Evolutionary conservation across 2,113 vertebrate genomes (phyloP), one percentile per base, ranked within the genome.

Genomic region (Amia ocellicauda): DNA sequence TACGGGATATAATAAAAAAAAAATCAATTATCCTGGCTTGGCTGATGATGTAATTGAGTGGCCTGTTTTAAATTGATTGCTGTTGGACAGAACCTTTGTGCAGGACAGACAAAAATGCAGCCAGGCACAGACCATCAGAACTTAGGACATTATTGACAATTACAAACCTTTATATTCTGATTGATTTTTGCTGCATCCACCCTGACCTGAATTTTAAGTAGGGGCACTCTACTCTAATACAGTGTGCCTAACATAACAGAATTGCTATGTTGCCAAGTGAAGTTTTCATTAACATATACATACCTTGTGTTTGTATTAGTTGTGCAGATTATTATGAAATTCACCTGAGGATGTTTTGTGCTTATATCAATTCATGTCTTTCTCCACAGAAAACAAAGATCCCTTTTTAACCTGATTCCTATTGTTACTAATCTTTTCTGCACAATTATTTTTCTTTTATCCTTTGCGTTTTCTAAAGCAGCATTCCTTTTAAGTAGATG

Each of bases 11-110:
- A 11, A 26, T 58, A 62, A 45, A 65, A 68, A 70, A 69, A 63
- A 63, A 68, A 82, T 86, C 72, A 80, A 81, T 82, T 78, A 76
- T 66, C 47, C 29, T 36, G 67, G 68, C 71, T 63, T 72, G 74
- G 53, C 58, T 75, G 70, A 75, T 73, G 64, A 75, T 58, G 58
- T 69, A 65, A 72, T 72, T 70, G 71, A 81, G 67, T 78, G 62
- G 74, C 80, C 74, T 77, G 61, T 70, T 7, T 7, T 24, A 54
- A 54, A 54, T 54, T 54, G 22, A 54, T 54, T 54, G 24, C 51
- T 22, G 22, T 54, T 54, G 11, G n/a, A 54, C 8, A 24, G 20
- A 13, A 54, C 2, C 51, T 27, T 24, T 54, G 45, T 47, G 45
- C n/a, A 16, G 45, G 13, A 17, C n/a, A 47, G 45, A 17, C 13